These are phyloP conservation scores for Chaetodon trifascialis DNA, from an alignment of 2,113 vertebrate species.

Conservation along the genomic window DNA sequence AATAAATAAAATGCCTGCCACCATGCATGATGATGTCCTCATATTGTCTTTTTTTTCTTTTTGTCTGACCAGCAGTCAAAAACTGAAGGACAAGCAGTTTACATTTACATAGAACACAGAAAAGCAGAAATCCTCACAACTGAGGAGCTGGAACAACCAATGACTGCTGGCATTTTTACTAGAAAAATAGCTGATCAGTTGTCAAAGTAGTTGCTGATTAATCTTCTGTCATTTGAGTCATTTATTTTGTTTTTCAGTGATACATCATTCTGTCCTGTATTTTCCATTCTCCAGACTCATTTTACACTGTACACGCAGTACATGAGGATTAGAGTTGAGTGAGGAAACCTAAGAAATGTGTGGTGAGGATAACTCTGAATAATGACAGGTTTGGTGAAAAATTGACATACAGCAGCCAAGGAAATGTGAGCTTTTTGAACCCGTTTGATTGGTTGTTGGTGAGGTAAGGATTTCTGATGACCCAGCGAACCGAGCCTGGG, in stretches of 20 bases:
- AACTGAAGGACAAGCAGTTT: not conserved
- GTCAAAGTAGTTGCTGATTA: slow-evolving; percentile 11
- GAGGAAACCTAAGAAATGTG: slow-evolving; percentile 56
- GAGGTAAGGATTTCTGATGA: slow-evolving; percentile 63
- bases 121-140: not conserved
- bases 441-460: slow-evolving; percentile 54
- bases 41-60: not conserved
- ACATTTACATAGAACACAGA: not conserved
- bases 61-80: too few relatives aligned
- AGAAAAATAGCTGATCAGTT: slow-evolving; percentile 8
- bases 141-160: not conserved
- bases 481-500: slow-evolving; percentile 33
- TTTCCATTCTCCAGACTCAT: slow-evolving; percentile 37
- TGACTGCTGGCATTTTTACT: not conserved
- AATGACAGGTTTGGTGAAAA: slow-evolving; percentile 53
- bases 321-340: slow-evolving; percentile 24
- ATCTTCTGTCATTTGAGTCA: slow-evolving; percentile 11
- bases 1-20: too few relatives aligned
- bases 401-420: slow-evolving; percentile 26
- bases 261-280: slow-evolving; percentile 25
- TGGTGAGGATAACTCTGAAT: slow-evolving; percentile 46
- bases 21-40: not conserved
- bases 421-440: slow-evolving; percentile 52
- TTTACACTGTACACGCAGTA: slow-evolving; percentile 16
- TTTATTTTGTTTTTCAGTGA: slow-evolving; percentile 29